Evolutionary conservation across 2,888 invertebrate genomes (phyloP).

Genomic region (Hemistola chrysoprasaria): DNA sequence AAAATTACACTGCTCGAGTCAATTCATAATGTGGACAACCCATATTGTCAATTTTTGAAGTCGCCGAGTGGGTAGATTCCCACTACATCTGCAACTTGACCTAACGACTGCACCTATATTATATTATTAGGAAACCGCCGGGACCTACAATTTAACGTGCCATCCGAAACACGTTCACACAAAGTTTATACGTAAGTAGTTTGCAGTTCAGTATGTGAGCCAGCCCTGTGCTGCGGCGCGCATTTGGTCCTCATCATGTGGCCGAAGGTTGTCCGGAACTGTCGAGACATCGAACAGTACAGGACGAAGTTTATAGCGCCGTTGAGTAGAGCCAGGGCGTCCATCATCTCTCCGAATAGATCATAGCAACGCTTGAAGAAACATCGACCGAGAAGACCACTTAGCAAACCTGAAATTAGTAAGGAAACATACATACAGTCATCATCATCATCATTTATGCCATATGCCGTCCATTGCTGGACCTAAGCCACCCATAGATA

Average conservation of each 20-base stretch:
- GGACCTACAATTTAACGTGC: too few species aligned
- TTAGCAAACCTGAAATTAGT: slow-evolving; percentile 76
- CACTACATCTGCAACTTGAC: too few species aligned
- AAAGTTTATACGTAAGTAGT: slow-evolving; percentile 86
- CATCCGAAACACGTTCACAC: too few species aligned
- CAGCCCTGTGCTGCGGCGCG: slow-evolving; percentile 69
- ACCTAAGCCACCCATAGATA: too few species aligned
- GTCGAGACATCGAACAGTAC: slow-evolving; percentile 96
- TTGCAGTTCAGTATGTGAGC: slow-evolving; percentile 83
- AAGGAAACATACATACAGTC: not conserved
- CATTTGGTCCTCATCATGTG: slow-evolving; percentile 86
- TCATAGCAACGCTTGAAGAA: slow-evolving; percentile 92
- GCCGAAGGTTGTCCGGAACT: slow-evolving; percentile 92
- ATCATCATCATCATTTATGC: too few species aligned
- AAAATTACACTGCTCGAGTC: too few species aligned
- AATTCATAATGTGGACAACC: too few species aligned
- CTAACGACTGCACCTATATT: too few species aligned
- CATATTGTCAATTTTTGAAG: too few species aligned
- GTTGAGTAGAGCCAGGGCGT: slow-evolving; percentile 94
- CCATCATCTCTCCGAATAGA: slow-evolving; percentile 92
- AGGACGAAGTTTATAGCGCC: slow-evolving; percentile 97
- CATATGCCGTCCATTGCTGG: too few species aligned
- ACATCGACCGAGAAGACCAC: slow-evolving; percentile 84
- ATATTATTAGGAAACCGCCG: too few species aligned
- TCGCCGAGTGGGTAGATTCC: too few species aligned